Conservation (phyloP, 2,797 vertebrate genomes). For the Florisuga fusca region DNA sequence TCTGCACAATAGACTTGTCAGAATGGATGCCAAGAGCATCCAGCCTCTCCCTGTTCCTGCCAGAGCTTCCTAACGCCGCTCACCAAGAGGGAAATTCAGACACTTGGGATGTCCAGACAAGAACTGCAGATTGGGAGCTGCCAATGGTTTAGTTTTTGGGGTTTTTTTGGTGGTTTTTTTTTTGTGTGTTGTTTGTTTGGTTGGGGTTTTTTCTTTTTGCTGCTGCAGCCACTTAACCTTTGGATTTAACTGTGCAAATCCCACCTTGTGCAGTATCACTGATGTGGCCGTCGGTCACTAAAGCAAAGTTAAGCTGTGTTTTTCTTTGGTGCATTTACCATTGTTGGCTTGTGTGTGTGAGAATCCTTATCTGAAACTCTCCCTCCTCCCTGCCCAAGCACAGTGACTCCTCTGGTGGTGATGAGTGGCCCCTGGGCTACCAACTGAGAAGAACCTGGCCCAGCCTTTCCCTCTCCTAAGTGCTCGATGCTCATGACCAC, state of each 20-base stretch:
- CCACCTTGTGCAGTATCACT: rapidly evolving
- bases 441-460: not conserved
- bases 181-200: too few relatives aligned
- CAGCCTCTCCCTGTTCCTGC: not conserved
- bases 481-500: not conserved
- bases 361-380: not conserved
- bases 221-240: not conserved
- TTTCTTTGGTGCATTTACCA: not conserved
- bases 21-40: slow-evolving; percentile 25
- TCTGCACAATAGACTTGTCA: not conserved
- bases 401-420: not conserved
- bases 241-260: not conserved
- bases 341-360: not conserved
- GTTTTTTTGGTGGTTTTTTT: too few relatives aligned
- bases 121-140: not conserved
- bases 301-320: not conserved
- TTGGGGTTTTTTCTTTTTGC: not conserved
- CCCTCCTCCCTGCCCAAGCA: not conserved
- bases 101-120: not conserved
- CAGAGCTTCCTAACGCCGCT: not conserved
- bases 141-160: too few relatives aligned
- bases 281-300: not conserved
- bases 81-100: not conserved
- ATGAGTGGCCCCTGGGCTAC: not conserved
- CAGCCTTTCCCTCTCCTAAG: not conserved